Base-by-base conservation (phyloP, 2,797 vertebrate genomes). In the Melanotaenia maccullochi region DNA sequence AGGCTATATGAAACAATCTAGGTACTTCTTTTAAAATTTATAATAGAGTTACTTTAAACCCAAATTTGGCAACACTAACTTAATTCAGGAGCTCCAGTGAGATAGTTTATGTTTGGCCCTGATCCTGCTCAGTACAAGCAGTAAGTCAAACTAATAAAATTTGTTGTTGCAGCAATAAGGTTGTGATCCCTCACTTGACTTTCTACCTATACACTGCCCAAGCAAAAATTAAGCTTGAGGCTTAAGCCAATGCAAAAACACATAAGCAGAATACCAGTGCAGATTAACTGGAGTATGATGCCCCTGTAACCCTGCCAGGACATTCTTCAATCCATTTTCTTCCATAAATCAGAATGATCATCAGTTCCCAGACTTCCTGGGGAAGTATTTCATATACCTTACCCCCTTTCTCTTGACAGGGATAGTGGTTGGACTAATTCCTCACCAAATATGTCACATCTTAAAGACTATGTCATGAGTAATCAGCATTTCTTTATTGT, bases 121-220 rank as follows among this genome's bases (percentile, higher is more conserved):
- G 56, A 66, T 71, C 58, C 38, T 51, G 0, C 22, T 35, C 32
- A 20, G 7, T 25, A 20, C 11, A 38, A 1, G 3, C 32, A 44
- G 14, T 42, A 42, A 65, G 9, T 58, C 12, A 9, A 33, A 52
- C 51, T 4, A 49, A 8, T 33, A 51, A 60, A 32, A 57, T 35
- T 4, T 36, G 44, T 42, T 3, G 52, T 24, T 55, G 16, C 20
- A 44, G 42, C 57, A 59, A 49, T 16, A 56, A 59, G 20, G 44
- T 47, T 68, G 28, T 51, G 44, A 73, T 54, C 22, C 25, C 22
- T 59, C 24, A 49, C 62, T 49, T 67, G 24, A 25, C 25, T 73
- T 62, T 28, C 35, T 11, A 52, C 47, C 13, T 16, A 4, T 52
- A 68, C 36, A 28, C 20, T 60, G 9, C 22, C 24, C 9, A 51